Base-by-base conservation (phyloP, 2,888 invertebrate genomes). In the Lucinisca nassula region DNA sequence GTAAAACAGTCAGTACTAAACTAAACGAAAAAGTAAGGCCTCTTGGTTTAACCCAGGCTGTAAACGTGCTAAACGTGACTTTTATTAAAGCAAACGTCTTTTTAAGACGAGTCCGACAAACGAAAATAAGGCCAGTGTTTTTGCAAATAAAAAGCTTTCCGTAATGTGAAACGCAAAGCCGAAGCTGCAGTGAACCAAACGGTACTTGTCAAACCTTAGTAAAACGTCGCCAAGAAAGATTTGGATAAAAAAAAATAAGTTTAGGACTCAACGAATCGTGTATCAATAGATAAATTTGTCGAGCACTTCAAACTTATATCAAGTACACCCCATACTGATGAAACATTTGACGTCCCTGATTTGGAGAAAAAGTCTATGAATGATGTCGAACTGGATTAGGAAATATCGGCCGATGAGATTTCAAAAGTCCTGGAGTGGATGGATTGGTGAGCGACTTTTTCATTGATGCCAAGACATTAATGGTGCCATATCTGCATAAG, bases 371-470 rank as follows among this genome's bases (percentile, higher is more conserved):
- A 30, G 55, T 14, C 17, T 35, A 10, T 55, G 10, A 35, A 55
- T 55, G 51, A 77, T n/a, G 77, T 51, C 35, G 32, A 45, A 27
- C 72, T 83, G 38, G 83, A 73, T 72, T 4, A 24, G 2, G 72
- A 38, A 10, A 78, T 73, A 49, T 72, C 76, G n/a, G 38, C 17
- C 27, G 77, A 72, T 35, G 77, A 82, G 70, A 82, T 77, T 14
- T n/a, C 17, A 3, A 77, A 74, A 81, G 81, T 67, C 51, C 45
- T 30, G 85, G 81, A 24, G 35, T 77, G 35, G 35, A 40, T 40
- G 61, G 70, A 0, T 78, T 74, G 70, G 81, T 85, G 27, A 67
- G 82, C 17, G 85, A 82, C 40, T 81, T 85, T 67, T 78, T 79
- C 24, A 79, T 82, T 32, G 85, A 85, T 24, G 35, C 74, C 17